Evolutionary conservation across 2,113 vertebrate species (phyloP).

Genomic region (Heteronetta atricapilla): DNA sequence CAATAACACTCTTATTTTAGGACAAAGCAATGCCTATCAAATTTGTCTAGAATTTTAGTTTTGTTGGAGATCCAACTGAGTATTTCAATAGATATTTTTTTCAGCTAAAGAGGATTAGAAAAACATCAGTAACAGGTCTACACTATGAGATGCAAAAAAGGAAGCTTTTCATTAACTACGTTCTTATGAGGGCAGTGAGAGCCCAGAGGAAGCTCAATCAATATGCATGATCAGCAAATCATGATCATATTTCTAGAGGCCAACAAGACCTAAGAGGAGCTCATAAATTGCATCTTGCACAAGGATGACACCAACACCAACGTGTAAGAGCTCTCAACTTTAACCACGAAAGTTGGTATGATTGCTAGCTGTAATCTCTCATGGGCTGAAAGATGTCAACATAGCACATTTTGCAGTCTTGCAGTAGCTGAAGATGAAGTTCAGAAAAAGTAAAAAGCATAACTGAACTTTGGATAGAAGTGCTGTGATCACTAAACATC

Average conservation of each 20-base stretch:
- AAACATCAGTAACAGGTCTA: not conserved
- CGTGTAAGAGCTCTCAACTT: not conserved
- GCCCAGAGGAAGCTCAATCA: not conserved
- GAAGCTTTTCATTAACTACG: not conserved
- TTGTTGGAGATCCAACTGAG: conserved; percentile 1
- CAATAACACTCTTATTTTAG: conserved; percentile 26
- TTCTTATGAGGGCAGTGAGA: not conserved
- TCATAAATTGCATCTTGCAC: conserved; percentile 50
- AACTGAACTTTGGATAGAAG: not conserved
- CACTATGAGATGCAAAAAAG: conserved; percentile 14
- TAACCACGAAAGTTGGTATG: not conserved
- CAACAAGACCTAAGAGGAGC: conserved; percentile 22
- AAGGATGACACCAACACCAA: conserved; percentile 48
- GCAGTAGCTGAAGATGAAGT: not conserved
- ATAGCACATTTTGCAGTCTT: not conserved
- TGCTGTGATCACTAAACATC: not conserved
- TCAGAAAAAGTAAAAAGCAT: not conserved
- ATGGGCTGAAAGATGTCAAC: not conserved
- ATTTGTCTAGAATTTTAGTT: conserved; percentile 26
- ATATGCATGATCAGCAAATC: not conserved
- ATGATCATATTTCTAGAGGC: conserved; percentile 13
- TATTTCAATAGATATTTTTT: not conserved
- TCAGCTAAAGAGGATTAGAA: not conserved
- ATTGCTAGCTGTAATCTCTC: not conserved
- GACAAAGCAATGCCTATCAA: conserved; percentile 28